Evolutionary conservation across 2,113 vertebrate species (phyloP).

Genomic region (Perca flavescens): DNA sequence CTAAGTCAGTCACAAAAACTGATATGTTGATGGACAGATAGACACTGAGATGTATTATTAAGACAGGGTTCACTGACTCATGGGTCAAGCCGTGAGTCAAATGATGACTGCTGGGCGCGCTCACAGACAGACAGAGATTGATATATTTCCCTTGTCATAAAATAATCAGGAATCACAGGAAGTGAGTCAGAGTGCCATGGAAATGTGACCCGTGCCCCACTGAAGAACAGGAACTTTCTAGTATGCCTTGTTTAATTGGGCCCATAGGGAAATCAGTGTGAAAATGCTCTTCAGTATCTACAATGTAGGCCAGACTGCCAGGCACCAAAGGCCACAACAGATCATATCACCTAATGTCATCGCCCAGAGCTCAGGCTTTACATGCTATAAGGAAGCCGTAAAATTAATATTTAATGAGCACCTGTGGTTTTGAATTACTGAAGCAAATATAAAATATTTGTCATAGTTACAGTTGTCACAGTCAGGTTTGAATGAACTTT

Average conservation of each 20-base stretch:
- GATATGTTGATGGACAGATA: slow-evolving; percentile 9
- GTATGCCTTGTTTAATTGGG: slow-evolving; percentile 71
- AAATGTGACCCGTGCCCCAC: slow-evolving; percentile 52
- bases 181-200: slow-evolving; percentile 15
- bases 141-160: slow-evolving; percentile 37
- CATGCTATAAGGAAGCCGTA: slow-evolving; percentile 25
- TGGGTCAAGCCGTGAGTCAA: slow-evolving; percentile 1
- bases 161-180: slow-evolving; percentile 58
- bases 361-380: slow-evolving; percentile 20
- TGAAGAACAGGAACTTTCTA: slow-evolving; percentile 50
- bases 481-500: slow-evolving; percentile 18
- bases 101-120: not conserved
- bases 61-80: slow-evolving; percentile 2
- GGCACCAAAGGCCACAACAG: slow-evolving; percentile 53
- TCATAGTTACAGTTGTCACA: slow-evolving; percentile 16
- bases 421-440: slow-evolving; percentile 11
- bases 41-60: not conserved
- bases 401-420: slow-evolving; percentile 28
- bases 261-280: slow-evolving; percentile 71
- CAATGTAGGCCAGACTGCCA: slow-evolving; percentile 57
- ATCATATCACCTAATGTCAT: slow-evolving; percentile 69
- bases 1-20: not conserved
- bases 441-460: slow-evolving; percentile 27
- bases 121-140: slow-evolving; percentile 6
- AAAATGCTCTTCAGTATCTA: slow-evolving; percentile 59